These are phyloP conservation scores for Alca torda DNA, from an alignment of 2,797 vertebrate species.

Conservation along the genomic window DNA sequence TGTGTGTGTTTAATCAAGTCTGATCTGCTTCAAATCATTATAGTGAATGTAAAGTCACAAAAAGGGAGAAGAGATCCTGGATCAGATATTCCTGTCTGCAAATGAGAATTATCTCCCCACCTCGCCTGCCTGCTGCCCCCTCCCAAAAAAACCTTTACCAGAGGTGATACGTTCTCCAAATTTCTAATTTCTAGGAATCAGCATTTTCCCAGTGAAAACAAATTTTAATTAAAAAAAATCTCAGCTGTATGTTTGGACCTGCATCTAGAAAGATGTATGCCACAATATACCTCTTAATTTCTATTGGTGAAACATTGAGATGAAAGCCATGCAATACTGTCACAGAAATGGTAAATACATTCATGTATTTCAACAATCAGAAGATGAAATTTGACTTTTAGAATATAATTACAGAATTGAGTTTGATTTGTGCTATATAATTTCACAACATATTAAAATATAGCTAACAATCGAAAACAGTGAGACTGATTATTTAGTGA, in stretches of 20 bases:
- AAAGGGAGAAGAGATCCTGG: not conserved
- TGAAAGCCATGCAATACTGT: not conserved
- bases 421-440: not conserved
- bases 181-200: not conserved
- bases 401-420: not conserved
- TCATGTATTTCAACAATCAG: not conserved
- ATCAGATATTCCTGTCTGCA: not conserved
- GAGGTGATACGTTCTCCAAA: not conserved
- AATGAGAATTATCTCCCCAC: not conserved
- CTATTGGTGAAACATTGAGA: not conserved
- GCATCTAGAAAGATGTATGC: not conserved
- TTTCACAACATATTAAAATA: not conserved
- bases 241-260: not conserved
- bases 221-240: not conserved
- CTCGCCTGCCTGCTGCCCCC: accelerated
- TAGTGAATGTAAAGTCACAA: not conserved
- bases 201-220: not conserved
- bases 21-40: not conserved
- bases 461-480: not conserved
- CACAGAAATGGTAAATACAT: not conserved
- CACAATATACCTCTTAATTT: not conserved
- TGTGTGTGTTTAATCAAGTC: not conserved
- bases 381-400: not conserved
- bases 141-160: not conserved
- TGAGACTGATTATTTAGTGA: not conserved